These are phyloP conservation scores for Temnothorax rugatulus DNA, from an alignment of 2,888 invertebrate species.

Conservation along the genomic window DNA sequence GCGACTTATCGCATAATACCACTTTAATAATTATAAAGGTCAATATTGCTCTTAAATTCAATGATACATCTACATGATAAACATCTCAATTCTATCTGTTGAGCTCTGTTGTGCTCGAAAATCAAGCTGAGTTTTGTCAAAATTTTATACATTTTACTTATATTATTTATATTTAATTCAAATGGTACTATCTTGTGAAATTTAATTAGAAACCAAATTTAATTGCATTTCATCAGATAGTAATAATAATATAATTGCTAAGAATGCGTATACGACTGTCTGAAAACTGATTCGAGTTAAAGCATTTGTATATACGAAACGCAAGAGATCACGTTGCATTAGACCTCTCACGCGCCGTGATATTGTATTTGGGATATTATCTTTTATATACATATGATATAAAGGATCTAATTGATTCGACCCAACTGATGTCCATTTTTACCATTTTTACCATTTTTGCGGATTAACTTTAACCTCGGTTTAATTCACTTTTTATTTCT, in stretches of 20 bases:
- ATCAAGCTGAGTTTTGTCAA: background rate
- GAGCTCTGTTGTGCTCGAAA: background rate
- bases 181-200: background rate
- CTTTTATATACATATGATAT: too few relatives aligned
- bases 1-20: background rate
- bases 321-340: background rate
- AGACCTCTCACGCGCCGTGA: background rate
- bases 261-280: background rate
- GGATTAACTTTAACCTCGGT: too few relatives aligned
- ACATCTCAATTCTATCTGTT: too few relatives aligned
- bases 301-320: background rate
- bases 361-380: background rate
- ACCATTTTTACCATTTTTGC: too few relatives aligned
- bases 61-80: background rate
- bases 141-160: background rate
- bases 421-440: background rate
- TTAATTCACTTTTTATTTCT: too few relatives aligned
- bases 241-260: background rate
- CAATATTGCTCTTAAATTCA: background rate
- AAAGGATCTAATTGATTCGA: background rate
- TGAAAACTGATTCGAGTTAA: constrained; percentile 1
- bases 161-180: background rate
- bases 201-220: constrained; percentile 1
- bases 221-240: background rate
- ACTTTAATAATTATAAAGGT: background rate